These are phyloP conservation scores for Idaea dimidiata DNA, from an alignment of 2,888 invertebrate species.

Conservation along the genomic window DNA sequence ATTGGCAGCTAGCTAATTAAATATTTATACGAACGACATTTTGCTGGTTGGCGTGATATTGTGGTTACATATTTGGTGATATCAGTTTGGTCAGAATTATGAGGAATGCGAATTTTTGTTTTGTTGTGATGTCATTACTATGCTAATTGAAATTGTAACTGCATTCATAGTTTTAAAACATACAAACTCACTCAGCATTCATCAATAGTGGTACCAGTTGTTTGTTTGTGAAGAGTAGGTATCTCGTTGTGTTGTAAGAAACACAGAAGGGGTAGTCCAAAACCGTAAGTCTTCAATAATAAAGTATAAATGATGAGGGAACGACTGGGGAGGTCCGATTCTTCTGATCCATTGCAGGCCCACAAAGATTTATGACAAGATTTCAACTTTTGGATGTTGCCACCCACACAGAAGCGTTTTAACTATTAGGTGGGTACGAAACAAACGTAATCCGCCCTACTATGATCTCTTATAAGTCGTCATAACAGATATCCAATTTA, in stretches of 20 bases:
- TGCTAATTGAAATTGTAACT: not conserved
- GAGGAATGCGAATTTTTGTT: not conserved
- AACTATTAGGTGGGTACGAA: conserved; percentile 18
- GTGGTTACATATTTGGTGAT: conserved; percentile 20
- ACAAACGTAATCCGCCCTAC: not conserved
- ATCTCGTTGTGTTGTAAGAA: conserved; percentile 4
- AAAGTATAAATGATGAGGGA: conserved; percentile 57
- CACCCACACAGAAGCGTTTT: conserved; percentile 46
- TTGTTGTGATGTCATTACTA: not conserved
- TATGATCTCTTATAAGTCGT: too few relatives aligned
- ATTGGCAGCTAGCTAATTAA: conserved; percentile 20
- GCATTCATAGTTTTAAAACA: not conserved
- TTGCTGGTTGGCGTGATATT: conserved; percentile 16
- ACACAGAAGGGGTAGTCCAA: conserved; percentile 39
- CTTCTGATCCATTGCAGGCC: conserved; percentile 52
- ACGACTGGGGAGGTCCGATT: conserved; percentile 36
- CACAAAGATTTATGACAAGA: conserved; percentile 63
- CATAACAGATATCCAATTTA: too few relatives aligned
- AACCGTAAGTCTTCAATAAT: conserved; percentile 54
- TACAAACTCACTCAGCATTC: too few relatives aligned
- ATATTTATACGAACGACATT: conserved; percentile 16
- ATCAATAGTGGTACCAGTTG: not conserved
- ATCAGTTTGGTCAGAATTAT: conserved; percentile 7
- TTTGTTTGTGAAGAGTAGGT: not conserved
- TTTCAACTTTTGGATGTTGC: conserved; percentile 59